Evolutionary conservation across 2,888 invertebrate species (phyloP).

Genomic region (Acronicta alni): DNA sequence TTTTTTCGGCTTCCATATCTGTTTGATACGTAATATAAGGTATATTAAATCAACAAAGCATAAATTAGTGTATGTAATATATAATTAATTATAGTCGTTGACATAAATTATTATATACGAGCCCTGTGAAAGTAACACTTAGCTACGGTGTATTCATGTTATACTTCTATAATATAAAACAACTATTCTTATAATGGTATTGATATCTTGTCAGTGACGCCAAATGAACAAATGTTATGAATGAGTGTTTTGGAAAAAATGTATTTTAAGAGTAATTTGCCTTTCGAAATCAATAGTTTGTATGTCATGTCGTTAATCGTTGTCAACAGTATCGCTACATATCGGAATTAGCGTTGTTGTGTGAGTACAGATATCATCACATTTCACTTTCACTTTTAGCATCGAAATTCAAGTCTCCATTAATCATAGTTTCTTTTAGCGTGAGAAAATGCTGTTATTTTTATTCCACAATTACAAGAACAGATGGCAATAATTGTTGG

Average conservation of each 20-base stretch:
- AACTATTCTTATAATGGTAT: slow-evolving; percentile 56
- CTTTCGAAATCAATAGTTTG: slow-evolving; percentile 48
- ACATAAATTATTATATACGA: slow-evolving; percentile 41
- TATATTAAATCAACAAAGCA: slow-evolving; percentile 40
- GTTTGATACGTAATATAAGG: slow-evolving; percentile 53
- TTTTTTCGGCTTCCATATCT: slow-evolving; percentile 40
- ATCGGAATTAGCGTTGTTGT: slow-evolving; percentile 40
- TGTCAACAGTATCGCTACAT: slow-evolving; percentile 43
- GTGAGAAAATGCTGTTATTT: slow-evolving; percentile 9
- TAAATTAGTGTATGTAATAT: slow-evolving; percentile 49
- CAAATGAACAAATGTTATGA: slow-evolving; percentile 52
- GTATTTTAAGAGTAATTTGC: slow-evolving; percentile 48
- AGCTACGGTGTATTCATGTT: slow-evolving; percentile 53
- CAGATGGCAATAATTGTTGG: slow-evolving; percentile 36
- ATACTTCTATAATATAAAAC: slow-evolving; percentile 51
- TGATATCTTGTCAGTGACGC: slow-evolving; percentile 52
- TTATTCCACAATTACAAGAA: slow-evolving; percentile 16
- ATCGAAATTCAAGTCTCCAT: slow-evolving; percentile 33
- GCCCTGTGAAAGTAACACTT: slow-evolving; percentile 44
- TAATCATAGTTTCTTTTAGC: slow-evolving; percentile 24
- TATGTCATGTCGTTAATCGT: slow-evolving; percentile 31
- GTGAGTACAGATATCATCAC: slow-evolving; percentile 16
- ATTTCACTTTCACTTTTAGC: slow-evolving; percentile 26
- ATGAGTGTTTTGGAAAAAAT: slow-evolving; percentile 39
- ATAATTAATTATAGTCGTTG: slow-evolving; percentile 24